phyloP scores from a whole-genome alignment of 2,888 invertebrate genomes.

The Griposia aprilina region DNA sequence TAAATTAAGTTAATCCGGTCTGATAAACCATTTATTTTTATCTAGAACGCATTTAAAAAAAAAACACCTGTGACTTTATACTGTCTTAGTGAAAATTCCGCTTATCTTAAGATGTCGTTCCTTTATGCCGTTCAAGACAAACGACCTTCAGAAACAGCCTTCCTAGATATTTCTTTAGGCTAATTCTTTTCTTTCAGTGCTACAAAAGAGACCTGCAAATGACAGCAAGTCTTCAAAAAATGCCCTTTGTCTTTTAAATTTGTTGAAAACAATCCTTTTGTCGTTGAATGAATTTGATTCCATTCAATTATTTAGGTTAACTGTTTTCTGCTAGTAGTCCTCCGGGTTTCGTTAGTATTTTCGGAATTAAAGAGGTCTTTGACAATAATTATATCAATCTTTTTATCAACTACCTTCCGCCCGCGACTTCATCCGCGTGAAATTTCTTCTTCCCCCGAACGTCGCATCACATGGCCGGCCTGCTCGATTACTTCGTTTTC shows the following conservation, averaged over 20 bases:
- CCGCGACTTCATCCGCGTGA: too few relatives aligned
- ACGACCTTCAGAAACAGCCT: conserved; percentile 8
- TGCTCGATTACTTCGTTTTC: too few relatives aligned
- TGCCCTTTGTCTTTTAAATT: conserved; percentile 58
- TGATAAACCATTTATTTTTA: too few relatives aligned
- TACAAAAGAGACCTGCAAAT: conserved; percentile 56
- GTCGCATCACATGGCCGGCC: too few relatives aligned
- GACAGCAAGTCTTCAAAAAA: conserved; percentile 60
- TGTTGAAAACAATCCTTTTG: conserved; percentile 45
- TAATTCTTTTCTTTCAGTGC: conserved; percentile 48
- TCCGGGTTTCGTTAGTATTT: background rate
- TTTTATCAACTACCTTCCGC: too few relatives aligned
- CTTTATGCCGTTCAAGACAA: conserved; percentile 42
- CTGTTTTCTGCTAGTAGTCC: background rate
- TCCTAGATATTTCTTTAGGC: conserved; percentile 41
- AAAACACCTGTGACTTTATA: background rate
- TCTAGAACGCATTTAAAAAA: background rate
- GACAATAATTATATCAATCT: background rate
- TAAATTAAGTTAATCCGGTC: background rate
- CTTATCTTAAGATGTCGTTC: background rate
- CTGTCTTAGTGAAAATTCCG: background rate
- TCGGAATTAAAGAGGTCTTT: background rate
- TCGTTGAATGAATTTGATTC: conserved; percentile 44
- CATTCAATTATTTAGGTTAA: conserved; percentile 41
- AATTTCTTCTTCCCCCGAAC: too few relatives aligned